Evolutionary conservation across 2,113 vertebrate species (phyloP).

Genomic region (Chitala chitala): DNA sequence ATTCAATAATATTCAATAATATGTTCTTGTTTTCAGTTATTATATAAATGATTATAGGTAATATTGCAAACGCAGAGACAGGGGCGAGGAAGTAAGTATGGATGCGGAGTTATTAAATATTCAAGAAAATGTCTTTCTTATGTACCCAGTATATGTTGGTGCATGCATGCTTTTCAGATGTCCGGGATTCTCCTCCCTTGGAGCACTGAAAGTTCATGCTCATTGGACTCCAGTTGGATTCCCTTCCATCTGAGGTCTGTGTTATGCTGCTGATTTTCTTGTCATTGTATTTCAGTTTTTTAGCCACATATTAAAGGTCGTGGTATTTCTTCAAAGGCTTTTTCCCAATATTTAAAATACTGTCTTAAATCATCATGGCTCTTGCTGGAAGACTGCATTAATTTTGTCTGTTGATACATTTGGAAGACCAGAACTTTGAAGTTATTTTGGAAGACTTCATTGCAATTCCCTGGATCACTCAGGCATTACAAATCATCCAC

Average conservation of each 20-base stretch:
- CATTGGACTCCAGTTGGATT: slow-evolving; percentile 9
- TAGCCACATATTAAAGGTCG: slow-evolving; percentile 33
- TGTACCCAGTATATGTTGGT: slow-evolving; percentile 67
- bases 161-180: slow-evolving; percentile 62
- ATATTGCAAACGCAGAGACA: slow-evolving; percentile 57
- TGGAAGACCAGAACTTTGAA: slow-evolving; percentile 54
- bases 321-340: slow-evolving; percentile 42
- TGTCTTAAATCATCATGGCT: slow-evolving; percentile 56
- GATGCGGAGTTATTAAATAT: slow-evolving; percentile 57
- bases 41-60: slow-evolving; percentile 38
- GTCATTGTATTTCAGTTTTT: slow-evolving; percentile 6
- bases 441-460: slow-evolving; percentile 58
- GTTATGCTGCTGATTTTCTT: neutral
- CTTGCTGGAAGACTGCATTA: slow-evolving; percentile 62
- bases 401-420: slow-evolving; percentile 53
- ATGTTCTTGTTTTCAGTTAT: slow-evolving; percentile 63
- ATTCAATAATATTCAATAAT: slow-evolving; percentile 74
- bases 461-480: slow-evolving; percentile 49
- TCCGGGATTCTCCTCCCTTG: slow-evolving; percentile 17
- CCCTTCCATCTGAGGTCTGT: neutral
- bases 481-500: slow-evolving; percentile 45
- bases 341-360: slow-evolving; percentile 53
- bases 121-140: slow-evolving; percentile 47
- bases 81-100: slow-evolving; percentile 41
- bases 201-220: slow-evolving; percentile 28